Percentiles rank a stretch among this genome's conserved stretches.
phyloP scores from a whole-genome alignment of 1,140 invertebrate genomes.

The Leptinotarsa undecemlineata region DNA sequence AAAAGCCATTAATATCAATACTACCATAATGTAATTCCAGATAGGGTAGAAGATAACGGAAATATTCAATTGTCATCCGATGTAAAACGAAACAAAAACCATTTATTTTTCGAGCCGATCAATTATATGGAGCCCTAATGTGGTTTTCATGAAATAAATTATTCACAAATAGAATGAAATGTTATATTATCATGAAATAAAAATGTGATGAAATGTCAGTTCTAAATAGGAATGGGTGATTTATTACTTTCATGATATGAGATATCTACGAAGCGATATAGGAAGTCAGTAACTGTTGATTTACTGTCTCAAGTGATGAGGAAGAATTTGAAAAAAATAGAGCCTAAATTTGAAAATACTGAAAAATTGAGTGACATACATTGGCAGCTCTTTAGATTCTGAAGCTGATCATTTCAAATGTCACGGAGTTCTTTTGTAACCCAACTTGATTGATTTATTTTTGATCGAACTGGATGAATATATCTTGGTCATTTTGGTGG shows the following conservation, averaged over 20 bases:
- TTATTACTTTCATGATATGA: slow-evolving; percentile 4
- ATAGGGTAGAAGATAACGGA: slow-evolving; percentile 20
- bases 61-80: slow-evolving; percentile 25
- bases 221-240: slow-evolving; percentile 10
- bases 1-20: slow-evolving; percentile 27
- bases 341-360: no score
- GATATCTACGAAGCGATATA: background rate
- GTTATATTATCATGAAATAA: slow-evolving; percentile 23
- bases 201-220: slow-evolving; percentile 10
- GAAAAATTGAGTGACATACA: no score
- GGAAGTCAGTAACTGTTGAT: background rate
- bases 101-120: slow-evolving; percentile 23
- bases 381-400: no score
- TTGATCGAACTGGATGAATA: no score
- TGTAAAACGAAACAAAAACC: slow-evolving; percentile 25
- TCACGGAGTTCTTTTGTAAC: no score
- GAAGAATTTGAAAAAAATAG: no score
- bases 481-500: no score
- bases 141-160: slow-evolving; percentile 22
- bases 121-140: slow-evolving; percentile 18
- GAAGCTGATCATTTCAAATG: no score
- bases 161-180: slow-evolving; percentile 27
- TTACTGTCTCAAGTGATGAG: background rate
- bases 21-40: slow-evolving; percentile 15
- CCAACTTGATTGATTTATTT: no score